A percentile compares a stretch with the other conserved stretches of the same genome.
phyloP scores from a whole-genome alignment of 2,113 vertebrate species.

The Menura novaehollandiae region DNA sequence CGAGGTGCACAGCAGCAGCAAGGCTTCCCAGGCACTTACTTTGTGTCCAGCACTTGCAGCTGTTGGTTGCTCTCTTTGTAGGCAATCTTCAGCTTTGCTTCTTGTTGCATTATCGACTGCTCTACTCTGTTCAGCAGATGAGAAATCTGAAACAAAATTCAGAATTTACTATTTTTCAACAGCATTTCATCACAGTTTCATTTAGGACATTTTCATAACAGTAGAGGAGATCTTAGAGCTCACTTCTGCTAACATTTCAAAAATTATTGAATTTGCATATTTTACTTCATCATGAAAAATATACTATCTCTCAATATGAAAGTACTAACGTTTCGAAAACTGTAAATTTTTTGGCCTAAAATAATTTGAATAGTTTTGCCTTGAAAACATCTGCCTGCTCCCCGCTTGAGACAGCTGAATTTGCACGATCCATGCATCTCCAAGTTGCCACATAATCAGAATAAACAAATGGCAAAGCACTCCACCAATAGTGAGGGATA shows the following conservation, averaged over 20 bases:
- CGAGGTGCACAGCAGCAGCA: background rate
- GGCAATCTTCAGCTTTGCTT: slow-evolving; percentile 75
- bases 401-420: background rate
- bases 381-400: background rate
- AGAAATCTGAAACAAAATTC: slow-evolving; percentile 71
- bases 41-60: slow-evolving; percentile 74
- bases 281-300: background rate
- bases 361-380: background rate
- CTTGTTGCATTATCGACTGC: slow-evolving; percentile 74
- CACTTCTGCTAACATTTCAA: background rate
- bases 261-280: background rate
- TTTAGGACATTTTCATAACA: background rate
- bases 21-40: slow-evolving; percentile 49
- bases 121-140: slow-evolving; percentile 77
- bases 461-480: background rate
- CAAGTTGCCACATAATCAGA: background rate
- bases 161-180: background rate
- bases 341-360: background rate
- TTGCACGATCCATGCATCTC: background rate
- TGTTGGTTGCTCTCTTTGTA: slow-evolving; percentile 77
- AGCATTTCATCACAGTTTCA: background rate
- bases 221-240: background rate
- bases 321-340: background rate
- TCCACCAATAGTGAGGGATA: background rate
- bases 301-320: background rate